Conservation (phyloP, 2,113 vertebrate genomes). For the Heliornis fulica region DNA sequence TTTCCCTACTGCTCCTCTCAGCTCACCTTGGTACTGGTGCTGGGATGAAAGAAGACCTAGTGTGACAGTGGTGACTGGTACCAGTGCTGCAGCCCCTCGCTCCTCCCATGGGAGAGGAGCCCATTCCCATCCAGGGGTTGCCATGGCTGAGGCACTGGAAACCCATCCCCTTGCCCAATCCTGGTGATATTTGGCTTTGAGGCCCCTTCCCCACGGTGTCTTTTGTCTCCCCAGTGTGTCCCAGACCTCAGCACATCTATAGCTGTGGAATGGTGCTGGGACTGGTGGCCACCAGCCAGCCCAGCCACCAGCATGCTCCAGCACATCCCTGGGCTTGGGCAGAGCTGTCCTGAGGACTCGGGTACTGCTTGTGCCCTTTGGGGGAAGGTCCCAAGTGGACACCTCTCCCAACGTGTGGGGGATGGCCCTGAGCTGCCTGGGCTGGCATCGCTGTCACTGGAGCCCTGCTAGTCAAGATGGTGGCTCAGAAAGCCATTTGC, state of each 20-base stretch:
- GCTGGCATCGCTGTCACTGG: too few species aligned
- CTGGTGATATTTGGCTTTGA: background rate
- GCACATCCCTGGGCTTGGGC: background rate
- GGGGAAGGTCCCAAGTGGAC: background rate
- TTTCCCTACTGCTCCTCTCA: background rate
- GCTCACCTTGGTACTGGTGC: accelerated
- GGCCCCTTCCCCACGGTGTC: background rate
- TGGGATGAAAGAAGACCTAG: background rate
- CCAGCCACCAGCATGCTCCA: accelerated
- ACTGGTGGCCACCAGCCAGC: background rate
- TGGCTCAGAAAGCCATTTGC: background rate
- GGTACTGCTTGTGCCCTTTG: background rate
- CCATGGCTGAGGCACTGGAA: accelerated
- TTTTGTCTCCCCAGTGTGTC: background rate
- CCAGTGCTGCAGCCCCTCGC: accelerated
- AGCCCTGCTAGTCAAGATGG: background rate
- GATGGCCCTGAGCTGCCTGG: accelerated
- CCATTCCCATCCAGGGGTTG: background rate
- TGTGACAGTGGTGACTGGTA: background rate
- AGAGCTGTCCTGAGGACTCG: background rate
- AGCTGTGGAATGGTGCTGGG: background rate
- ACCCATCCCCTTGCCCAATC: background rate
- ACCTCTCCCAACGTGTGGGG: accelerated
- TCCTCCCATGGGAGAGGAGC: accelerated
- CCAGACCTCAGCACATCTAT: accelerated